Percentiles rank a stretch among this genome's conserved stretches.
These are phyloP conservation scores for Tethea ocularis DNA, from an alignment of 2,888 invertebrate genomes.

Conservation along the genomic window DNA sequence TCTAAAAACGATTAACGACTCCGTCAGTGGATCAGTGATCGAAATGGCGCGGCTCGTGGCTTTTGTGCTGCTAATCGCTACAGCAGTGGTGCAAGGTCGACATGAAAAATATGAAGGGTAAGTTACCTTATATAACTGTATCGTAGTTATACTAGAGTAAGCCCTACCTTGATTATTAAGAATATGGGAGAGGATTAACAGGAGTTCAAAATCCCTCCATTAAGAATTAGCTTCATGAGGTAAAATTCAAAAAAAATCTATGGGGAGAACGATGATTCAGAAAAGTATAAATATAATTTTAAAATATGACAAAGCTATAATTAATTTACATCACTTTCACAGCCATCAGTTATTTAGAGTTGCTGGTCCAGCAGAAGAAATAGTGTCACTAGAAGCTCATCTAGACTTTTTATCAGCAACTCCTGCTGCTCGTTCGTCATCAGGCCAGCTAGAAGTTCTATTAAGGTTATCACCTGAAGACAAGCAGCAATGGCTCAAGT, in stretches of 20 bases:
- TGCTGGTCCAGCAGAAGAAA: conserved; percentile 51
- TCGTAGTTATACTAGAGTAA: no score
- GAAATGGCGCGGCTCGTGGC: conserved; percentile 56
- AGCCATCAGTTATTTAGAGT: conserved; percentile 70
- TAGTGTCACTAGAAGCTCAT: conserved; percentile 50
- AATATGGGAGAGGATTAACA: no score
- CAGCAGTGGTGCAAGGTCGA: conserved; percentile 49
- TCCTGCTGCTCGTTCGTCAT: conserved; percentile 47
- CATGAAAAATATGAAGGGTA: conserved; percentile 78
- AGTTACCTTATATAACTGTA: conserved; percentile 24
- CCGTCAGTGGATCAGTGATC: conserved; percentile 24
- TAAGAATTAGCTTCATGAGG: no score
- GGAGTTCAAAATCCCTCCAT: no score
- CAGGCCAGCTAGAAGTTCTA: conserved; percentile 60
- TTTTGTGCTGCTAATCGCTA: conserved; percentile 48
- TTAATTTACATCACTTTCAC: conserved; percentile 18
- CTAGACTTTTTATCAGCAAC: conserved; percentile 62
- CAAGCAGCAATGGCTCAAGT: conserved; percentile 59
- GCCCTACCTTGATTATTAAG: no score
- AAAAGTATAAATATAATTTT: neutral
- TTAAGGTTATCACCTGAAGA: conserved; percentile 64
- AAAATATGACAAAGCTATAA: neutral
- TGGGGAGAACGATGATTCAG: neutral
- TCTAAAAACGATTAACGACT: conserved; percentile 25
- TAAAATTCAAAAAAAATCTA: no score